Base-by-base conservation (phyloP, 1,140 invertebrate genomes). In the Dinothrombium tinctorium region DNA sequence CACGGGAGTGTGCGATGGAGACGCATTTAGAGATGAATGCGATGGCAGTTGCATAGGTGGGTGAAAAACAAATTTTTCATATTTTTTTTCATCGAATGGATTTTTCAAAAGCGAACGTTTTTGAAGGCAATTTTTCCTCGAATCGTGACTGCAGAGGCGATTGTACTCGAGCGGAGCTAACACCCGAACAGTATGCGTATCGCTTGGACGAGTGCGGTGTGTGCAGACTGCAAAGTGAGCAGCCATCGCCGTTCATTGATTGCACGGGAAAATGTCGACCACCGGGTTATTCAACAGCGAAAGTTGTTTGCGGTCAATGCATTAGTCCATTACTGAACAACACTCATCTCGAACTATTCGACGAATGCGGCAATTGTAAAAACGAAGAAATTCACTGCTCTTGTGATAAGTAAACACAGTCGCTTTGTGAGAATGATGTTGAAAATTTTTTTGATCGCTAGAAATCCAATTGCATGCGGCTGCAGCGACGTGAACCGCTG, bases 11-110 rank as follows among this genome's bases (percentile, higher is more conserved):
- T 53, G 51, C 20, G 40, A 33, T 20, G 51, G 51, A 12, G 23
- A 12, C 4, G 49, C 51, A 4, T 53, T 45, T 36, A 20, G 53
- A 9, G 51, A 53, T 36, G 47, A 53, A 32, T 53, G 51, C 23
- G 47, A 49, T 5, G 43, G 43, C n/a, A 14, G 26, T 14, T 51
- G 50, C 24, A 25, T 48, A 1, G 32, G 25, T 31, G 28, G 46
- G 44, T 47, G 37, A 41, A 39, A 38, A 14, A 21, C 14, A 5
- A 12, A 32, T 32, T 32, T 6, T 12, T 12, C 29, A 12, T 32
- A 14, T 32, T 32, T 1, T 12, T 32, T 1, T 7, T 32, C 20
- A 22, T 22, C 14, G 33, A 36, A 22, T 22, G 12, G 33, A 21
- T 6, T 21, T 21, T 31, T 42, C n/a, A 24, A 5, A 46, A 22